These are phyloP conservation scores for Pseudomugil gertrudae DNA, from an alignment of 2,797 vertebrate genomes.

Conservation along the genomic window DNA sequence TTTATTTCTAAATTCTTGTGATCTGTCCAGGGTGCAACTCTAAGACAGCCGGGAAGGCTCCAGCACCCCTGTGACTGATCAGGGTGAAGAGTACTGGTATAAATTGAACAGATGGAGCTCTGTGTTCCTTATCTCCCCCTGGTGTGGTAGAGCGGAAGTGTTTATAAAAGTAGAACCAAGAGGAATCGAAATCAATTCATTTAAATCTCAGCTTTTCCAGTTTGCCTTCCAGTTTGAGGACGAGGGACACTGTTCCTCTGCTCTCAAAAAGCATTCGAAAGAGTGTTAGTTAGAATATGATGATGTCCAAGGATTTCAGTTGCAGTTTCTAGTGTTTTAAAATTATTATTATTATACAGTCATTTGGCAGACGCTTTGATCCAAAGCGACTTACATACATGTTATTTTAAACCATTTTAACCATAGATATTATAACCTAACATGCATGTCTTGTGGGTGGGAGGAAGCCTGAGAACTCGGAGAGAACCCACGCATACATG, in stretches of 20 bases:
- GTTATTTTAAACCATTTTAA: too few relatives aligned
- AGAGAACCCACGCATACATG: too few relatives aligned
- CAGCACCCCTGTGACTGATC: neutral
- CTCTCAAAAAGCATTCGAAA: neutral
- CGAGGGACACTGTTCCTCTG: neutral
- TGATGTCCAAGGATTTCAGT: neutral
- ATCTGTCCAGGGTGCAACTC: neutral
- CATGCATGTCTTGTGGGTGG: too few relatives aligned
- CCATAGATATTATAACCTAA: too few relatives aligned
- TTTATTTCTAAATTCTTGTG: constrained; percentile 5
- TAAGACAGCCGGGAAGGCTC: neutral
- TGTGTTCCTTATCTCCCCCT: constrained; percentile 61
- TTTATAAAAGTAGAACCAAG: constrained; percentile 49
- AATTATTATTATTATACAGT: too few relatives aligned
- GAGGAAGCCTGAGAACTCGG: too few relatives aligned
- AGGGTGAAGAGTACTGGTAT: neutral
- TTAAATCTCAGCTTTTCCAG: constrained; percentile 1
- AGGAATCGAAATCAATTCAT: constrained; percentile 54
- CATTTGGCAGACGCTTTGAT: too few relatives aligned
- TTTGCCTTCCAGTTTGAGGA: neutral
- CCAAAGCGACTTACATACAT: too few relatives aligned
- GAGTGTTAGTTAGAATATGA: neutral
- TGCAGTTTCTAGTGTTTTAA: neutral
- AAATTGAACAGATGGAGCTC: constrained; percentile 14
- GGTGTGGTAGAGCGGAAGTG: constrained; percentile 55